Evolutionary conservation across 2,888 invertebrate genomes (phyloP).

Genomic region (Caradrina kadenii): DNA sequence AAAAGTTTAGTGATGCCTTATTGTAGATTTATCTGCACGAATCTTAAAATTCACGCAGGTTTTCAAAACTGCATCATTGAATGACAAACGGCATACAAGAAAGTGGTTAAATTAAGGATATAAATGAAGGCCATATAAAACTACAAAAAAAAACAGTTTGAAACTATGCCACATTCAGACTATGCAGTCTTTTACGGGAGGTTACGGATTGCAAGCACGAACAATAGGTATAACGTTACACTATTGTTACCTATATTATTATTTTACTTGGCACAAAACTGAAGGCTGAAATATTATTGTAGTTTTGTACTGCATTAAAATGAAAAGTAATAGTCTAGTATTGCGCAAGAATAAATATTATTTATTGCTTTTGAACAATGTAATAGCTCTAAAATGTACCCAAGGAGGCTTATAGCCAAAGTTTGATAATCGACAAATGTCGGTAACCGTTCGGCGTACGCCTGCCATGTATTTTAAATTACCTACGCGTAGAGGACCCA

Average conservation of each 20-base stretch:
- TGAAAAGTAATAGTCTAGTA: not conserved
- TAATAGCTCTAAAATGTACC: too few relatives aligned
- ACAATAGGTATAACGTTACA: constrained; percentile 22
- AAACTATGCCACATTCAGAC: constrained; percentile 11
- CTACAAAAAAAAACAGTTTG: constrained; percentile 25
- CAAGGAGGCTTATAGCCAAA: too few relatives aligned
- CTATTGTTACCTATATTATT: constrained; percentile 18
- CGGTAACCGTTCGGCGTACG: too few relatives aligned
- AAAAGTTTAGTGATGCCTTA: too few relatives aligned
- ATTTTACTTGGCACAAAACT: constrained; percentile 1
- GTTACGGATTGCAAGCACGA: constrained; percentile 13
- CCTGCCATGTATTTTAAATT: too few relatives aligned
- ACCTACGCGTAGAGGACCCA: too few relatives aligned
- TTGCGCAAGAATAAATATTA: not conserved
- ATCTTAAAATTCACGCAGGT: too few relatives aligned
- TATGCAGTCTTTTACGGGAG: constrained; percentile 1
- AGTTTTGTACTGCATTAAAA: constrained; percentile 7
- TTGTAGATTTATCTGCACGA: too few relatives aligned
- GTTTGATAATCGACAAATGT: too few relatives aligned
- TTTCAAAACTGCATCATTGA: too few relatives aligned
- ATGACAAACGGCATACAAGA: not conserved
- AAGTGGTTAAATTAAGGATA: not conserved
- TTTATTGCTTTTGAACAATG: not conserved
- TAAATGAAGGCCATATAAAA: constrained; percentile 13
- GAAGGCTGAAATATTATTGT: not conserved